These are phyloP conservation scores for Leptogaster cylindrica DNA, from an alignment of 2,888 invertebrate species.

Conservation along the genomic window DNA sequence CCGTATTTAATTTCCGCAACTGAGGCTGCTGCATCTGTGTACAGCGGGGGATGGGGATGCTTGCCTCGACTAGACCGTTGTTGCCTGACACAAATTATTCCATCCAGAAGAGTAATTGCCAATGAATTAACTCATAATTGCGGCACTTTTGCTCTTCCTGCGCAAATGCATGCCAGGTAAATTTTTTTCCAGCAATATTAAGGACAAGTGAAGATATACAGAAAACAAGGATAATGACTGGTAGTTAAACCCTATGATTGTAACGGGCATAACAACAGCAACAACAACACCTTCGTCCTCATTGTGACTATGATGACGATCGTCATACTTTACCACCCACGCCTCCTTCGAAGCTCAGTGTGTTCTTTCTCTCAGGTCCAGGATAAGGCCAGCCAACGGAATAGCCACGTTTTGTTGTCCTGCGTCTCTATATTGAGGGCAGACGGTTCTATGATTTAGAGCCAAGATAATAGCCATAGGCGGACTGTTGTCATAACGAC, in stretches of 20 bases:
- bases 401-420: neutral
- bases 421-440: neutral
- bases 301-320: constrained; percentile 7
- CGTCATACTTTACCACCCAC: constrained; percentile 28
- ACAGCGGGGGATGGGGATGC: no score
- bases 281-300: neutral
- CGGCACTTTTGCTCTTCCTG: neutral
- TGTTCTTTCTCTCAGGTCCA: neutral
- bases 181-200: no score
- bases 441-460: constrained; percentile 17
- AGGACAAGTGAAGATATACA: neutral
- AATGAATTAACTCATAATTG: constrained; percentile 4
- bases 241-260: constrained; percentile 24
- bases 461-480: constrained; percentile 10
- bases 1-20: no score
- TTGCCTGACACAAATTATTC: neutral
- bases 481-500: neutral
- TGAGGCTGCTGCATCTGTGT: no score
- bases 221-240: constrained; percentile 16
- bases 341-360: neutral
- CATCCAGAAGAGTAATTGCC: constrained; percentile 2
- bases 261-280: constrained; percentile 23
- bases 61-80: neutral
- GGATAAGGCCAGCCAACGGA: neutral
- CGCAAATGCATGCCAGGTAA: neutral